Conservation (phyloP, 2,113 vertebrate species). For the Phaethon lepturus region DNA sequence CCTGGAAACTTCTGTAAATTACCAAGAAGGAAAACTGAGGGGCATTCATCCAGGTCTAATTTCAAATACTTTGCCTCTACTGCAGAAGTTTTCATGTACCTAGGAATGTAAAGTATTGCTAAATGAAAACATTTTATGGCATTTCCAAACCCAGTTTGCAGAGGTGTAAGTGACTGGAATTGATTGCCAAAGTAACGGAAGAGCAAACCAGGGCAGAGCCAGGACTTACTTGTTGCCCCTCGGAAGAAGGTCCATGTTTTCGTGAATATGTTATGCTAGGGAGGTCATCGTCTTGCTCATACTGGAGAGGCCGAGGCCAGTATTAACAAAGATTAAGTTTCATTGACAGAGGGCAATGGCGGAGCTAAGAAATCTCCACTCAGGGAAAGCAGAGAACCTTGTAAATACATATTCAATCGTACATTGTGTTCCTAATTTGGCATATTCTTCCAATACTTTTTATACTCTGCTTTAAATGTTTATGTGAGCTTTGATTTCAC, state of each 20-base stretch:
- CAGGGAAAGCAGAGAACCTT: background rate
- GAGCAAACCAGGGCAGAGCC: background rate
- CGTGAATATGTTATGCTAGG: background rate
- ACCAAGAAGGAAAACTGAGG: background rate
- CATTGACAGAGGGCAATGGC: background rate
- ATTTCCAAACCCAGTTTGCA: too few species aligned
- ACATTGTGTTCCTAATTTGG: background rate
- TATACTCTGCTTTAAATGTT: background rate
- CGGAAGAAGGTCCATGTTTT: background rate
- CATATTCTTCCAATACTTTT: background rate
- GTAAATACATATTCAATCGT: background rate
- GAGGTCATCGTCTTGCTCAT: background rate
- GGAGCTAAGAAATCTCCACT: background rate
- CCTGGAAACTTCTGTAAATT: background rate
- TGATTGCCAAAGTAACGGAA: fast-evolving
- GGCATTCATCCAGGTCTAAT: background rate
- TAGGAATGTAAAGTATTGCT: background rate
- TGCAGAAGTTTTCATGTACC: background rate
- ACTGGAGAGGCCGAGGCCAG: background rate
- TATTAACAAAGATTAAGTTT: background rate
- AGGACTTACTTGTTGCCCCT: background rate
- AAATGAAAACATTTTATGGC: fast-evolving
- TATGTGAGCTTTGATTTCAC: background rate
- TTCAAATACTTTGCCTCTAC: background rate
- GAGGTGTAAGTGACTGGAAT: fast-evolving